A percentile compares a stretch with the other conserved stretches of the same genome.
Conservation (phyloP, 2,888 invertebrate genomes). For the Ctenicera cuprea region DNA sequence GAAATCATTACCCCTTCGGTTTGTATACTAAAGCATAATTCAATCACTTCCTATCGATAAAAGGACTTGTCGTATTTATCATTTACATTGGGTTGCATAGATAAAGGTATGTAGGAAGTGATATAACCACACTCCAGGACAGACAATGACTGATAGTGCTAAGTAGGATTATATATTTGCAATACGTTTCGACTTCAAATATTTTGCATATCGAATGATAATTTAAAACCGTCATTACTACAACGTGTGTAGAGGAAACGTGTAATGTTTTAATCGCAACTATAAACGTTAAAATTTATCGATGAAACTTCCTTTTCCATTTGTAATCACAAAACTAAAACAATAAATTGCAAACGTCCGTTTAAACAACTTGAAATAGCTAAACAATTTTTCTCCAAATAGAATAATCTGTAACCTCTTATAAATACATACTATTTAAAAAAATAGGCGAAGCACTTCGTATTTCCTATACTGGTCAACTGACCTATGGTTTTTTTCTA, state of each 20-base stretch:
- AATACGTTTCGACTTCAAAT: constrained; percentile 17
- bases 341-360: no score
- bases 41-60: constrained; percentile 30
- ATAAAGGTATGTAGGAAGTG: constrained; percentile 39
- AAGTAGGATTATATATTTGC: constrained; percentile 37
- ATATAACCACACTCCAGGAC: constrained; percentile 40
- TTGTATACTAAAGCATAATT: constrained; percentile 3
- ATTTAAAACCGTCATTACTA: neutral
- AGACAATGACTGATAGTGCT: constrained; percentile 42
- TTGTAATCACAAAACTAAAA: no score
- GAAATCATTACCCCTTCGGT: constrained; percentile 19
- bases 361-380: no score
- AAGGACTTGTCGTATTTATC: constrained; percentile 34
- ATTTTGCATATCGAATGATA: constrained; percentile 20
- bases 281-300: neutral
- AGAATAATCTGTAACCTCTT: no score
- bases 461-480: no score
- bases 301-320: neutral
- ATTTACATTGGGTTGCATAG: constrained; percentile 29
- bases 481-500: no score
- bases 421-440: no score
- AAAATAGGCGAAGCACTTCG: no score
- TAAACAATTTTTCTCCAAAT: no score
- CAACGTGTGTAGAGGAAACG: neutral
- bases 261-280: constrained; percentile 2